These are phyloP conservation scores for Melieria picta DNA, from an alignment of 2,888 invertebrate genomes.

Conservation along the genomic window DNA sequence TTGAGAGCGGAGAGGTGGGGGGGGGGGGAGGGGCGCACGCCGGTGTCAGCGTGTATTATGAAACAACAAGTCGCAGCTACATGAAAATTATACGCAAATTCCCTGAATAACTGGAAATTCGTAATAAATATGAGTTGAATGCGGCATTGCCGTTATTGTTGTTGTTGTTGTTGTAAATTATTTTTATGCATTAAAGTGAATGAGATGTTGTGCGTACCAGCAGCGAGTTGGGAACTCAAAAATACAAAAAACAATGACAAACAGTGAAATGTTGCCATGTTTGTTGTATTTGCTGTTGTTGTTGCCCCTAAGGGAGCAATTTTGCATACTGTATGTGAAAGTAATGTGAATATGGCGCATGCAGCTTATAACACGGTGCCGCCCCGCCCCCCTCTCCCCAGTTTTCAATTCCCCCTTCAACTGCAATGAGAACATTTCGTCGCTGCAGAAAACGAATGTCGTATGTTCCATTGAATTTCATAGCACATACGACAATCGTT, in stretches of 20 bases:
- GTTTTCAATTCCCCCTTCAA: too few relatives aligned
- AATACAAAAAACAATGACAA: not conserved
- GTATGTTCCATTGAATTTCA: too few relatives aligned
- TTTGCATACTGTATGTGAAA: not conserved
- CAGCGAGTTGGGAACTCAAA: not conserved
- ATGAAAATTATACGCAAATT: not conserved
- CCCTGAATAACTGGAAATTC: slow-evolving; percentile 3
- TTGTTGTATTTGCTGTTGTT: not conserved
- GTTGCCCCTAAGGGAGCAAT: slow-evolving; percentile 20
- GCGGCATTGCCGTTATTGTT: not conserved
- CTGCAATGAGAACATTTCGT: too few relatives aligned
- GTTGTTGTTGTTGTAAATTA: slow-evolving; percentile 22
- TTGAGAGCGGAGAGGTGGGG: too few relatives aligned
- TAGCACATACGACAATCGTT: too few relatives aligned
- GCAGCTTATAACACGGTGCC: too few relatives aligned
- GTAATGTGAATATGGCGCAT: too few relatives aligned
- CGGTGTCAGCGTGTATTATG: too few relatives aligned
- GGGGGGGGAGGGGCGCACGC: too few relatives aligned
- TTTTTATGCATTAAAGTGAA: slow-evolving; percentile 14
- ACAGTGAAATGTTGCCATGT: not conserved
- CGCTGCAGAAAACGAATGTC: too few relatives aligned
- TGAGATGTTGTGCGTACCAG: slow-evolving; percentile 6
- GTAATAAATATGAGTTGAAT: not conserved
- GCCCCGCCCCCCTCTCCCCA: too few relatives aligned
- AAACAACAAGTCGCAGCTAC: not conserved